Percentiles rank a stretch among this genome's conserved stretches.
Conservation (phyloP, 2,113 vertebrate species). For the Cyanistes caeruleus region DNA sequence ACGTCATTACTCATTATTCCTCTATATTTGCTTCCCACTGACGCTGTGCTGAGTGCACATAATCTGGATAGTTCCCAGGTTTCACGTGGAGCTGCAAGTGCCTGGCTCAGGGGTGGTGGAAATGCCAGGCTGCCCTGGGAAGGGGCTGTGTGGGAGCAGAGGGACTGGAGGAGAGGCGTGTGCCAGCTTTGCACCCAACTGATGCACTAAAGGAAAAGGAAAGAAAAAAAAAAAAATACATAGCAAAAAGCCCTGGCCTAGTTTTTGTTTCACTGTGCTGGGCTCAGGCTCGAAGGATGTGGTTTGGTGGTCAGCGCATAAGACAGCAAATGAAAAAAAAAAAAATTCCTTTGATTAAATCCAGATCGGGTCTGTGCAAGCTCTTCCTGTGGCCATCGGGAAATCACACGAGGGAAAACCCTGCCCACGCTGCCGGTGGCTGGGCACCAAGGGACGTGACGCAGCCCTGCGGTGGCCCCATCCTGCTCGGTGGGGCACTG, state of each 20-base stretch:
- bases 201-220: background rate
- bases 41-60: background rate
- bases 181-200: background rate
- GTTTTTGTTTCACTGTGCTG: slow-evolving; percentile 56
- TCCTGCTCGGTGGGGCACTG: rapidly evolving
- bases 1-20: background rate
- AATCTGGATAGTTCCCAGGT: background rate
- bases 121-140: background rate
- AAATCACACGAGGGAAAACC: slow-evolving; percentile 47
- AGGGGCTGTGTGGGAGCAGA: background rate
- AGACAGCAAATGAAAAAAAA: slow-evolving; percentile 6
- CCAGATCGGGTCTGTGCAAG: slow-evolving; percentile 1
- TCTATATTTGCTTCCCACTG: background rate
- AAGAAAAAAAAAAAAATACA: background rate
- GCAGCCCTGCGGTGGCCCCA: background rate
- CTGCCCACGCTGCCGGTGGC: background rate
- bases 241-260: slow-evolving; percentile 52
- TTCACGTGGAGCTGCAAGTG: slow-evolving; percentile 6
- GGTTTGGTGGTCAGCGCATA: slow-evolving; percentile 61
- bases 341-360: slow-evolving; percentile 54
- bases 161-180: background rate
- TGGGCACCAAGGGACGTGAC: background rate
- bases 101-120: background rate
- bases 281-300: slow-evolving; percentile 62
- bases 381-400: slow-evolving; percentile 1